These are phyloP conservation scores for Loriculus beryllinus DNA, from an alignment of 2,797 vertebrate species.

Conservation along the genomic window DNA sequence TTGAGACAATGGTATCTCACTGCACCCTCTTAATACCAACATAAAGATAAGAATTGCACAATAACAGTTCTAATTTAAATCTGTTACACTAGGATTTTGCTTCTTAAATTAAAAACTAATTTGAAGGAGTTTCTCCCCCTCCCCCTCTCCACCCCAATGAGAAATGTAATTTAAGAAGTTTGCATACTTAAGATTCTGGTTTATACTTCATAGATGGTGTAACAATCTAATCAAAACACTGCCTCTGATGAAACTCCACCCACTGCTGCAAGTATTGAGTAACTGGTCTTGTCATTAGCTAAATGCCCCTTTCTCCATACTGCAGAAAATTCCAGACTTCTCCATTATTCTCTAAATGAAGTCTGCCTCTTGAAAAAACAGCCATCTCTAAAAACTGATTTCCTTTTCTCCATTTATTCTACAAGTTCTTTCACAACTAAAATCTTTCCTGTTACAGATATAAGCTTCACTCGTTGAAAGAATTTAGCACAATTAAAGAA, in stretches of 20 bases:
- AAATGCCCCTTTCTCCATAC: neutral
- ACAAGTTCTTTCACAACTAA: neutral
- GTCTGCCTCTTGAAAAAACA: neutral
- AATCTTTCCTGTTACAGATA: neutral
- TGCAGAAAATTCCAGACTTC: neutral
- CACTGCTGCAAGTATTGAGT: neutral
- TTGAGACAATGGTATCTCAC: neutral
- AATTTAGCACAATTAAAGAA: neutral
- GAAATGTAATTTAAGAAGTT: neutral
- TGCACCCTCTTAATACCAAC: neutral
- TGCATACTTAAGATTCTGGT: neutral
- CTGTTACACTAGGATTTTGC: neutral
- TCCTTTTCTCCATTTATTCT: neutral
- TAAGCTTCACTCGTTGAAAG: neutral
- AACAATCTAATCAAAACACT: neutral
- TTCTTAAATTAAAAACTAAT: neutral
- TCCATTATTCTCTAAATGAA: neutral
- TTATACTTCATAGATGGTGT: neutral
- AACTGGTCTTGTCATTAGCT: neutral
- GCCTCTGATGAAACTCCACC: neutral
- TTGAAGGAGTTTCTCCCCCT: neutral
- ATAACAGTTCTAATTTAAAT: constrained; percentile 15
- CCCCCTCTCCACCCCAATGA: neutral
- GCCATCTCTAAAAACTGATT: neutral
- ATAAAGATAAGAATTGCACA: neutral